Evolutionary conservation across 2,113 vertebrate species (phyloP).

Genomic region (Motacilla alba): DNA sequence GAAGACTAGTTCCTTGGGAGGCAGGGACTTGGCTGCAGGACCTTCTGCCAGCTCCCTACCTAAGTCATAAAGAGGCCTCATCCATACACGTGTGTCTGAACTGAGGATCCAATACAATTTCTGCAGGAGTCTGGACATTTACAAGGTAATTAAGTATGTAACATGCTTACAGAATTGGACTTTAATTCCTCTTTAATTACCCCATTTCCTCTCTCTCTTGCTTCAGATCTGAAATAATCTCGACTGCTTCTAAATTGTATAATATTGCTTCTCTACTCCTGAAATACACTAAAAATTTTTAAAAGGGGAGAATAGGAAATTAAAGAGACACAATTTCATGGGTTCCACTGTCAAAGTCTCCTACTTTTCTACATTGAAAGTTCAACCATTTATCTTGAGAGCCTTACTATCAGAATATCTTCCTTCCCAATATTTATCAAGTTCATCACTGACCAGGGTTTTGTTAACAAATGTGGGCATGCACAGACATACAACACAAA

Average conservation of each 20-base stretch:
- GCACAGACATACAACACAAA: not conserved
- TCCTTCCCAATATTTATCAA: not conserved
- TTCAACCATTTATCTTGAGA: not conserved
- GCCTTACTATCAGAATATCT: not conserved
- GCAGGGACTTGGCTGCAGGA: not conserved
- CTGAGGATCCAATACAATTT: not conserved
- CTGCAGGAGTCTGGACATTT: not conserved
- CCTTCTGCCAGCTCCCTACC: not conserved
- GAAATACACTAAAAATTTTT: not conserved
- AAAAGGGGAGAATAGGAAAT: not conserved
- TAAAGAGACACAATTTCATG: not conserved
- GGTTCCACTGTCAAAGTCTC: not conserved
- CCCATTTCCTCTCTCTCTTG: not conserved
- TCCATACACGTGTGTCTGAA: fast-evolving
- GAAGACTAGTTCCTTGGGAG: not conserved
- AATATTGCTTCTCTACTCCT: not conserved
- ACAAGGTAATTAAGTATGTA: not conserved
- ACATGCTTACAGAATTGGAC: not conserved
- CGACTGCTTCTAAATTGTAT: not conserved
- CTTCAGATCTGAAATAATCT: not conserved
- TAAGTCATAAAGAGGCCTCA: not conserved
- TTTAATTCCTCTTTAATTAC: not conserved
- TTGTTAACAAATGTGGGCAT: not conserved
- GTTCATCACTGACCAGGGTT: not conserved
- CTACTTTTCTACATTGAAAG: not conserved